These are phyloP conservation scores for Bergia puertoricense DNA, from an alignment of 92 coral and sea anemone genomes.

Conservation along the genomic window DNA sequence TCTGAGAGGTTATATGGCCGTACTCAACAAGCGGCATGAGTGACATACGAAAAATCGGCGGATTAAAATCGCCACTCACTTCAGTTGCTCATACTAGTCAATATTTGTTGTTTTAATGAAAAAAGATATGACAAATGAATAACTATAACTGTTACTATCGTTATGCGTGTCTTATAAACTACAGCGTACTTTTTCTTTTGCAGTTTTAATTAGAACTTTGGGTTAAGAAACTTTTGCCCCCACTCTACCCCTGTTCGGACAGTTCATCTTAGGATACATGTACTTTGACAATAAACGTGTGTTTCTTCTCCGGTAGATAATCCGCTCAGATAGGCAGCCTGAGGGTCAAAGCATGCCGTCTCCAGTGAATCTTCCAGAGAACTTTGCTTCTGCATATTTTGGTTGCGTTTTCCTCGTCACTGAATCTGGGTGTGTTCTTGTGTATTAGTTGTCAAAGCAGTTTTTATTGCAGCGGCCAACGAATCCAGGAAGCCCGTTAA, in stretches of 20 bases:
- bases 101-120: not conserved
- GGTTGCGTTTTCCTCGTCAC: not conserved
- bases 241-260: not conserved
- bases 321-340: constrained; percentile 27
- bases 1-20: not conserved
- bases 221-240: not conserved
- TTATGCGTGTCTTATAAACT: not conserved
- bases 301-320: constrained; percentile 9
- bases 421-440: constrained; percentile 25
- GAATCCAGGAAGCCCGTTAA: not conserved
- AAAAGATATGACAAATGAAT: not conserved
- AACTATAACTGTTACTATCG: not conserved
- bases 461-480: not conserved
- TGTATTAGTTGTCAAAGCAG: not conserved
- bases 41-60: not conserved
- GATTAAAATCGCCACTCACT: constrained; percentile 2
- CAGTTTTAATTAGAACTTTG: not conserved
- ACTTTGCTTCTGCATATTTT: not conserved
- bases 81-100: not conserved
- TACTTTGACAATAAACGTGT: not conserved
- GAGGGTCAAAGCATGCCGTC: constrained; percentile 32
- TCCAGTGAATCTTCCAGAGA: constrained; percentile 21
- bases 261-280: too few relatives aligned
- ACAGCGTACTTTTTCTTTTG: not conserved
- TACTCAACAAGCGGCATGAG: not conserved